Conservation (phyloP, 2,888 invertebrate species). For the Apodemia hepburni region DNA sequence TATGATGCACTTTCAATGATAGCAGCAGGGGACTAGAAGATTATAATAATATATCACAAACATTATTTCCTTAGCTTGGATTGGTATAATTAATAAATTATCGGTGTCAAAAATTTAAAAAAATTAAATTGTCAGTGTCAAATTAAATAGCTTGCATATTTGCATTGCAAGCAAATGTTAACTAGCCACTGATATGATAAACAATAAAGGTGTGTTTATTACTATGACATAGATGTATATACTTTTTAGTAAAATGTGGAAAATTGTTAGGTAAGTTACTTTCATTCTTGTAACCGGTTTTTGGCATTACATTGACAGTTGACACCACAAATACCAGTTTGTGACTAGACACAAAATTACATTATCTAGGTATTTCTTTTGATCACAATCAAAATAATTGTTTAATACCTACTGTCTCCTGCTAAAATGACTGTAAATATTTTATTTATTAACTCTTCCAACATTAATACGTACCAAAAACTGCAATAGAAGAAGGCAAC, state of each 20-base stretch:
- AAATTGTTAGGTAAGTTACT: background rate
- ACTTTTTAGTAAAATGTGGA: conserved; percentile 1
- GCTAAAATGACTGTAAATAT: conserved; percentile 6
- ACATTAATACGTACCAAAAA: background rate
- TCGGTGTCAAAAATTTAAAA: conserved; percentile 11
- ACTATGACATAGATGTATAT: background rate
- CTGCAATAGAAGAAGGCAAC: background rate
- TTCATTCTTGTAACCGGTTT: conserved; percentile 1
- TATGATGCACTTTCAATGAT: conserved; percentile 1
- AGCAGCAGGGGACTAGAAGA: conserved; percentile 2
- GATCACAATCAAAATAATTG: background rate
- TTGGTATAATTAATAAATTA: background rate
- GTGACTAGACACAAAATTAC: background rate
- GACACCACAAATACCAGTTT: background rate
- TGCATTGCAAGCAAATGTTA: background rate
- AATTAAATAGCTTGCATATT: background rate
- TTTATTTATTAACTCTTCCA: background rate
- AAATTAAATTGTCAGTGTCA: conserved; percentile 5
- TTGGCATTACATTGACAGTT: background rate
- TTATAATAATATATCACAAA: background rate
- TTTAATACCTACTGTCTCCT: background rate
- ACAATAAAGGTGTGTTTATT: background rate
- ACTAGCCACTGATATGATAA: background rate
- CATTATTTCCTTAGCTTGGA: background rate
- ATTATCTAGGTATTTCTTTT: background rate